Evolutionary conservation across 2,113 vertebrate species (phyloP).

Genomic region (Uropsilus gracilis): DNA sequence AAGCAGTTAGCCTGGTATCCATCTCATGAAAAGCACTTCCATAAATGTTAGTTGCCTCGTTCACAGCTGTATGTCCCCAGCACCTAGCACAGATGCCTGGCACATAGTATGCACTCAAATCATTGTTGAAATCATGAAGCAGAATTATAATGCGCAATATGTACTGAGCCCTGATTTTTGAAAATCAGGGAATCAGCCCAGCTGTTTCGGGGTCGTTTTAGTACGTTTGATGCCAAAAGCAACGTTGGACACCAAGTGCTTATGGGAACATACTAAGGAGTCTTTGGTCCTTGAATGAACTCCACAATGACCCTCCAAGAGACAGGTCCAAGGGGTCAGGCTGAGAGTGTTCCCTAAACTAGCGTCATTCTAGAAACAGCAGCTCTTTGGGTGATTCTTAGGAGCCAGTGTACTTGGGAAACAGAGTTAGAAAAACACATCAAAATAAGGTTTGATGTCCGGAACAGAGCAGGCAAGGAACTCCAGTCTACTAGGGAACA

Average conservation of each 20-base stretch:
- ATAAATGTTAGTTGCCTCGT: not conserved
- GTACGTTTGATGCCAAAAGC: not conserved
- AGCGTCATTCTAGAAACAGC: not conserved
- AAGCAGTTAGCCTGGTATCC: constrained; percentile 27
- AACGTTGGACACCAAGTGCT: not conserved
- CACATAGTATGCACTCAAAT: not conserved
- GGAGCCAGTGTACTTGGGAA: not conserved
- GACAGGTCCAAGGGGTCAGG: not conserved
- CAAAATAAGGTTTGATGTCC: not conserved
- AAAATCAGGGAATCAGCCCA: not conserved
- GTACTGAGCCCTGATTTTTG: not conserved
- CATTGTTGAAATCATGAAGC: not conserved
- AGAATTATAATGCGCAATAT: not conserved
- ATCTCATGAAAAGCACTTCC: not conserved
- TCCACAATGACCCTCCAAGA: not conserved
- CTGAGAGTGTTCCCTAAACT: not conserved
- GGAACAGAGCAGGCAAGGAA: constrained; percentile 18
- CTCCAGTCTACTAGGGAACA: not conserved
- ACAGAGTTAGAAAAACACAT: constrained; percentile 44
- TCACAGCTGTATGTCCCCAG: not conserved
- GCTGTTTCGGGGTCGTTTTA: not conserved
- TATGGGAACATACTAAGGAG: not conserved
- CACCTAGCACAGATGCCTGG: not conserved
- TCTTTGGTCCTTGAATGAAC: not conserved
- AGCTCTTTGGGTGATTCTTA: not conserved